A percentile compares a stretch with the other conserved stretches of the same genome.
Evolutionary conservation across 2,113 vertebrate species (phyloP).

Genomic region (Ammodytes marinus): DNA sequence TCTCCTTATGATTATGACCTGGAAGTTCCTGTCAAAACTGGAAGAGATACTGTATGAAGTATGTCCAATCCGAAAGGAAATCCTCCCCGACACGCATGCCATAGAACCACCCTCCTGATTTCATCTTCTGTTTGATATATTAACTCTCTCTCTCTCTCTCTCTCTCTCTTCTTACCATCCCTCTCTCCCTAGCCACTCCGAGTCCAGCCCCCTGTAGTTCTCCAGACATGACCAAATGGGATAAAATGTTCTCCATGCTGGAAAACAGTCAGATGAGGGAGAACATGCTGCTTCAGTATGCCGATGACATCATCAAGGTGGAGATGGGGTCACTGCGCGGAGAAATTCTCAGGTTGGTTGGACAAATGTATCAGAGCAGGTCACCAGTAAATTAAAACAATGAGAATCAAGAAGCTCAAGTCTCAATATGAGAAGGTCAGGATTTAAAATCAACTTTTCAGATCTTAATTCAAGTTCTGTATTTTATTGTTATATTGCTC

Average conservation of each 20-base stretch:
- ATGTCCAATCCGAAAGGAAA: neutral
- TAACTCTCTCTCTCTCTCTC: neutral
- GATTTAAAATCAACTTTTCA: neutral
- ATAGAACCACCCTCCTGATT: too few relatives aligned
- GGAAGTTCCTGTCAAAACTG: neutral
- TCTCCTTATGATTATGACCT: neutral
- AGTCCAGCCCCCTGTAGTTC: slow-evolving; percentile 82
- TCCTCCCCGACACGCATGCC: too few relatives aligned
- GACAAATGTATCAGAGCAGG: neutral
- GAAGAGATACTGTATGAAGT: neutral
- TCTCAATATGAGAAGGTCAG: neutral
- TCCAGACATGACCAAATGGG: slow-evolving; percentile 91
- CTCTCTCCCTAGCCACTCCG: slow-evolving; percentile 57
- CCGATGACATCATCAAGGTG: slow-evolving; percentile 87
- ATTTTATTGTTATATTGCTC: neutral
- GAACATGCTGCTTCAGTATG: slow-evolving; percentile 92
- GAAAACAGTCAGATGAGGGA: slow-evolving; percentile 98
- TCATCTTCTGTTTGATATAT: neutral
- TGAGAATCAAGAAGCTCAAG: neutral
- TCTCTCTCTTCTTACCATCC: neutral
- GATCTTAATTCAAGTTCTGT: neutral
- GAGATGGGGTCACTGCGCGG: slow-evolving; percentile 87
- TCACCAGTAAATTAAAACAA: too few relatives aligned
- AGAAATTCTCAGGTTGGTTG: slow-evolving; percentile 86
- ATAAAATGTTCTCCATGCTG: slow-evolving; percentile 97